These are phyloP conservation scores for Nothura maculosa DNA, from an alignment of 2,797 vertebrate genomes.

Conservation along the genomic window DNA sequence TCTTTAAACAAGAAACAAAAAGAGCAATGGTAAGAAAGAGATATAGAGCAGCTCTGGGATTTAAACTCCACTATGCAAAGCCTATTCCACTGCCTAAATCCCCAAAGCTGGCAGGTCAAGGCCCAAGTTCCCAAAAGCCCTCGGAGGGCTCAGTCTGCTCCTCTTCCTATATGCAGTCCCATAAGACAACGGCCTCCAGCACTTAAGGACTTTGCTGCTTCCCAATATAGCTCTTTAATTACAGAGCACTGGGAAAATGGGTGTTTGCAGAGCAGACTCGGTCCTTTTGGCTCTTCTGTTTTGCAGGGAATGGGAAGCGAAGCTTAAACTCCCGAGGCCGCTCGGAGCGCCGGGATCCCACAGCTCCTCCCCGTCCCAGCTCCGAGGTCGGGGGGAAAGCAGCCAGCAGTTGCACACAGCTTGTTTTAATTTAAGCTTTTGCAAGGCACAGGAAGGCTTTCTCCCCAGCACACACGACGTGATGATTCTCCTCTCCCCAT, in stretches of 20 bases:
- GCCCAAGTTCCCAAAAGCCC: neutral
- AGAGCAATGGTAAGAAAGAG: neutral
- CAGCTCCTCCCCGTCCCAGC: conserved; percentile 46
- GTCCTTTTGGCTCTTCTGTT: neutral
- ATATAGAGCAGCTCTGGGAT: neutral
- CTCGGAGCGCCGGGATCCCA: neutral
- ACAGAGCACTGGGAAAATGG: neutral
- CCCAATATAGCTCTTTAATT: neutral
- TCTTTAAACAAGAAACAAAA: neutral
- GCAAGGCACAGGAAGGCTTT: neutral
- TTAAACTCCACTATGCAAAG: fast-evolving
- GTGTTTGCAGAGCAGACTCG: neutral
- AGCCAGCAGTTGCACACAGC: conserved; percentile 53
- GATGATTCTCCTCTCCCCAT: neutral
- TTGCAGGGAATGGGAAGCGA: neutral
- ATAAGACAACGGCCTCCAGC: neutral
- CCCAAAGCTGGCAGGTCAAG: neutral
- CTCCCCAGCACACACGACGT: neutral
- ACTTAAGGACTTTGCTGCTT: neutral
- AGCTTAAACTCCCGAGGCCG: neutral
- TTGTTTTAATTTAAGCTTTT: conserved; percentile 47
- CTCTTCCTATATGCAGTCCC: neutral
- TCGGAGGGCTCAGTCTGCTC: neutral
- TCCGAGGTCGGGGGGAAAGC: conserved; percentile 64
- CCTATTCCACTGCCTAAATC: neutral